phyloP scores from a whole-genome alignment of 2,888 invertebrate species.

The Drosophila limbata region DNA sequence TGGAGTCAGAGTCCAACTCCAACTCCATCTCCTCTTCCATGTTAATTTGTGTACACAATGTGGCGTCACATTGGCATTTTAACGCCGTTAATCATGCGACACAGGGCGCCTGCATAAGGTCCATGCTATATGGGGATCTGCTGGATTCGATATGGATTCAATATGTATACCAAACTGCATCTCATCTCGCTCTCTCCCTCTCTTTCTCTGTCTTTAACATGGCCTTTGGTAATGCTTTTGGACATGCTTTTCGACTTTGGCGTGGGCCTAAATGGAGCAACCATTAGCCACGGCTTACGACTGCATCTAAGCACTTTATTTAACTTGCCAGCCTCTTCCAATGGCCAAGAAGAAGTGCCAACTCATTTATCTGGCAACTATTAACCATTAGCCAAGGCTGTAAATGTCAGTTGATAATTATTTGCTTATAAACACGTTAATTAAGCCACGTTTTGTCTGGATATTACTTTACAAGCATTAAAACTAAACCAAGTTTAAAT shows the following conservation, averaged over 20 bases:
- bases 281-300: constrained; percentile 65
- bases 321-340: constrained; percentile 19
- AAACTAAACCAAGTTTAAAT: neutral
- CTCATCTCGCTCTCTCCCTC: neutral
- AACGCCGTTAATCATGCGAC: constrained; percentile 84
- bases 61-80: constrained; percentile 85
- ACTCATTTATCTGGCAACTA: constrained; percentile 32
- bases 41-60: constrained; percentile 82
- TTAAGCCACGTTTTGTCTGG: constrained; percentile 7
- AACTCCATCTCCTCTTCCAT: constrained; percentile 45
- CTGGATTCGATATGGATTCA: constrained; percentile 43
- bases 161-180: neutral
- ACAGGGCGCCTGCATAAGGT: constrained; percentile 79
- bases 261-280: constrained; percentile 72
- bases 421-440: constrained; percentile 9
- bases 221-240: constrained; percentile 36
- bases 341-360: constrained; percentile 18
- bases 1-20: constrained; percentile 21
- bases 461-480: neutral
- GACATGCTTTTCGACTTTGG: constrained; percentile 36
- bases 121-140: constrained; percentile 12
- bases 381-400: neutral
- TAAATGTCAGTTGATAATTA: constrained; percentile 22
- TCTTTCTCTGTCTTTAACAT: neutral
- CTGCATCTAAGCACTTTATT: constrained; percentile 73